These are phyloP conservation scores for Amia ocellicauda DNA, from an alignment of 2,113 vertebrate genomes.

Conservation along the genomic window DNA sequence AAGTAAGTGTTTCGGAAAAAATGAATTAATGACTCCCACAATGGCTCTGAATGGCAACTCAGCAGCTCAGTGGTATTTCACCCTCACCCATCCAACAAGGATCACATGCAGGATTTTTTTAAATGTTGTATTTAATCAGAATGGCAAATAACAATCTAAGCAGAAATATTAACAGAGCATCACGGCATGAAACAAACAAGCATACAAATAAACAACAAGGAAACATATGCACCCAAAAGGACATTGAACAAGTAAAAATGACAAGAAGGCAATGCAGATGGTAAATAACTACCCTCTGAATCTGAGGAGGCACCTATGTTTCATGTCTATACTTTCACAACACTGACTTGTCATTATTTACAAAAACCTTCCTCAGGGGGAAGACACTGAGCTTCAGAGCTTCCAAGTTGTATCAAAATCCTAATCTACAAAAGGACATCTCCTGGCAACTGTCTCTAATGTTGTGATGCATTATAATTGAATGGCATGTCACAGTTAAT, in stretches of 20 bases:
- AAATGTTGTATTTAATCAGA: too few relatives aligned
- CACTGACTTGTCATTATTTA: slow-evolving; percentile 65
- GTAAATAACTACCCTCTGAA: background rate
- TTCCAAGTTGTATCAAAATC: slow-evolving; percentile 60
- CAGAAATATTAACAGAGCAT: too few relatives aligned
- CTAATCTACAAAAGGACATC: slow-evolving; percentile 58
- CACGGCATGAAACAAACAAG: too few relatives aligned
- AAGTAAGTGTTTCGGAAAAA: too few relatives aligned
- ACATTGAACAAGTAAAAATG: background rate
- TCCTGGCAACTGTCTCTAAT: slow-evolving; percentile 62
- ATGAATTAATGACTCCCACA: too few relatives aligned
- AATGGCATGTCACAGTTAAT: slow-evolving; percentile 27
- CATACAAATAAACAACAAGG: too few relatives aligned
- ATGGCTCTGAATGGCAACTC: too few relatives aligned
- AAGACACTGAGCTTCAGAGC: slow-evolving; percentile 25
- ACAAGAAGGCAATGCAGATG: background rate
- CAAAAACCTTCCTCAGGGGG: slow-evolving; percentile 52
- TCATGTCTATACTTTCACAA: slow-evolving; percentile 47
- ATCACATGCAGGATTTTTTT: too few relatives aligned
- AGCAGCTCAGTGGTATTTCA: too few relatives aligned
- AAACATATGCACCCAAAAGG: background rate
- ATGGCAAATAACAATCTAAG: too few relatives aligned
- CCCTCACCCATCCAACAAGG: too few relatives aligned
- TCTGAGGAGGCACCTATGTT: background rate
- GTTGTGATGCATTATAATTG: slow-evolving; percentile 58